Base-by-base conservation (phyloP, 2,113 vertebrate genomes). In the Progne subis region DNA sequence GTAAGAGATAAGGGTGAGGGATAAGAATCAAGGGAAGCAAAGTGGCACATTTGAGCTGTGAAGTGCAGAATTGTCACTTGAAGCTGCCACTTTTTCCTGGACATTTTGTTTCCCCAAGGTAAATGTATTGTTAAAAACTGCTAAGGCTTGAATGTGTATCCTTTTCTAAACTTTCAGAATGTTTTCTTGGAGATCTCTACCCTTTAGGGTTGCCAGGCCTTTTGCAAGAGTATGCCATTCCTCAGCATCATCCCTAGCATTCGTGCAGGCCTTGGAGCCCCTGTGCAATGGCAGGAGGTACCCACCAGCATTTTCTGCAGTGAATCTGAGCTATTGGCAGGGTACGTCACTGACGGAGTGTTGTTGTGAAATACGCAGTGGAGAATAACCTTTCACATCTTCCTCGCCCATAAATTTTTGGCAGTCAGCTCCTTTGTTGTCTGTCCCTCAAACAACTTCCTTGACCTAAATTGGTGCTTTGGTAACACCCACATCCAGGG, bases 391-490 rank as follows among this genome's bases (percentile, higher is more conserved):
- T 88, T 85, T 69, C 78, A 37, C 37, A 55, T 87, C 31, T 82
- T 37, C 26, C 43, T 82, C 20, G 44, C 63, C 71, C 50, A 43
- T 90, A 82, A 43, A 61, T 85, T 91, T 89, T 82, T 92, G 75
- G 67, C 74, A 69, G 91, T 60, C 78, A 26, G 32, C 47, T 94
- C 59, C 76, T 94, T 91, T 90, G 67, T 94, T 94, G 29, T 70
- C 39, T 70, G 24, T 77, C 57, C 37, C 29, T 95, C 34, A 23
- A 15, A 78, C 41, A 76, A 41, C 43, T 94, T 90, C 47, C 59
- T n/a, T 93, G 85, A 86, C 71, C 85, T 70, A 2, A 56, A 93
- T 82, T 88, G 29, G 5, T 46, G 82, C 87, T 83, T 77, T 86
- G 85, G 28, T 63, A 77, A 82, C 71, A 78, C 71, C 70, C 82